phyloP scores from a whole-genome alignment of 2,888 invertebrate species.

The Phortica magna region DNA sequence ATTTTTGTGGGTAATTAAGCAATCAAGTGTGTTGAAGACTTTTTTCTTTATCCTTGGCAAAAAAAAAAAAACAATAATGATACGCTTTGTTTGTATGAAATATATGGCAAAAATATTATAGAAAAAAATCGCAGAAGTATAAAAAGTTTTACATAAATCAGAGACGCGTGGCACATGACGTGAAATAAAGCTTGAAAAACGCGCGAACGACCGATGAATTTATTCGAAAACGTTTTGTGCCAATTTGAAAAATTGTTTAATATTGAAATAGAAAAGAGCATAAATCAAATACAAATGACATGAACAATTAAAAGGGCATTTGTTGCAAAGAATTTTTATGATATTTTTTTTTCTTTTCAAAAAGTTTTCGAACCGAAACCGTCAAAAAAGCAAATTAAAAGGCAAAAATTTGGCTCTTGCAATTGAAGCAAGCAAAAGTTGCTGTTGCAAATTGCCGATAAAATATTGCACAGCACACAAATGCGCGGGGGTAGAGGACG shows the following conservation, averaged over 20 bases:
- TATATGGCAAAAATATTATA: background rate
- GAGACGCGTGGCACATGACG: constrained; percentile 58
- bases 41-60: background rate
- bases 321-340: background rate
- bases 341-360: background rate
- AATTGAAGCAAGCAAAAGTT: background rate
- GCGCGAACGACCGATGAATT: no score
- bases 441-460: constrained; percentile 56
- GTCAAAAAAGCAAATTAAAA: constrained; percentile 20
- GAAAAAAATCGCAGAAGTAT: background rate
- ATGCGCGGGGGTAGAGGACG: constrained; percentile 6
- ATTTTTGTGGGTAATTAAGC: constrained; percentile 15
- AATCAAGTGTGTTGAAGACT: background rate
- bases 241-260: background rate
- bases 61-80: background rate
- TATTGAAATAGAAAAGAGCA: background rate
- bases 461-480: constrained; percentile 52
- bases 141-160: constrained; percentile 57
- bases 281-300: background rate
- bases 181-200: background rate
- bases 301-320: constrained; percentile 52
- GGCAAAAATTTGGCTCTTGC: background rate
- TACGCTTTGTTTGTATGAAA: constrained; percentile 5
- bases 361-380: constrained; percentile 31
- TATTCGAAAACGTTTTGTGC: background rate